A percentile compares a stretch with the other conserved stretches of the same genome.
Evolutionary conservation across 1,140 invertebrate genomes (phyloP).

Genomic region (Lucilia cuprina): DNA sequence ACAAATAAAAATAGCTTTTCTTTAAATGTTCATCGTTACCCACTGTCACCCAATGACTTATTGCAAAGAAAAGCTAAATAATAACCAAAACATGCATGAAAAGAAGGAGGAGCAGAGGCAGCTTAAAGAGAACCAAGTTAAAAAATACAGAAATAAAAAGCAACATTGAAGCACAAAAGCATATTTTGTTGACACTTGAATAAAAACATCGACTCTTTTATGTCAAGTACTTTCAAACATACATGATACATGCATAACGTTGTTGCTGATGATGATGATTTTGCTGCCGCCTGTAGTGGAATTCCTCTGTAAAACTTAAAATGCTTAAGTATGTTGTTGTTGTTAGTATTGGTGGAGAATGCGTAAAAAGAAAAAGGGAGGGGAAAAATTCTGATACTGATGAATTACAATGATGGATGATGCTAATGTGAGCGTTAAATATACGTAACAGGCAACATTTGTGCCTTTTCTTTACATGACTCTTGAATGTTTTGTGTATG

Average conservation of each 20-base stretch:
- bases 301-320: not conserved
- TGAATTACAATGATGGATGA: slow-evolving; percentile 32
- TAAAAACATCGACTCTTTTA: not conserved
- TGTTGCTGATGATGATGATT: not conserved
- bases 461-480: not conserved
- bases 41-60: not conserved
- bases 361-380: not conserved
- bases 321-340: not conserved
- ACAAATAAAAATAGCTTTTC: no score
- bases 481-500: not conserved
- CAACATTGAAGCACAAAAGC: not conserved
- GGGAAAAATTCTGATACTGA: slow-evolving; percentile 16
- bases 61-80: not conserved
- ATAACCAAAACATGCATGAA: not conserved
- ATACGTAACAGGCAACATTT: slow-evolving; percentile 13
- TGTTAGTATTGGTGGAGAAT: not conserved
- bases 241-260: not conserved
- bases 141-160: not conserved
- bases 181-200: slow-evolving; percentile 15
- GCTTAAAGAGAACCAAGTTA: not conserved
- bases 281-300: not conserved
- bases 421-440: slow-evolving; percentile 19
- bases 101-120: no score
- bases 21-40: no score
- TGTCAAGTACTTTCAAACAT: not conserved